Conservation (phyloP, 2,888 invertebrate species). For the Notodonta ziczac region DNA sequence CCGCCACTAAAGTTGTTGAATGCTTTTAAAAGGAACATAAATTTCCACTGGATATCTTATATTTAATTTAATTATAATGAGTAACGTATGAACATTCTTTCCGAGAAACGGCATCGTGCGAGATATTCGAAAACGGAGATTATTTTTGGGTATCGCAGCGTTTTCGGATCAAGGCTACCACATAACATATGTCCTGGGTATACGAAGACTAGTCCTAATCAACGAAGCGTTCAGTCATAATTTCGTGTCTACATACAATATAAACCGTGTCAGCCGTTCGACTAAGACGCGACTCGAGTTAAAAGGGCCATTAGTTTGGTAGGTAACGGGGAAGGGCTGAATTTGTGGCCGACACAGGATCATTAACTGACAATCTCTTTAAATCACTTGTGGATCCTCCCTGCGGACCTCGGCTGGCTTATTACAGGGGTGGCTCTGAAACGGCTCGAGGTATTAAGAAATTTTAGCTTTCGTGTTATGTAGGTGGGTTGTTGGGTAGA, state of each 20-base stretch:
- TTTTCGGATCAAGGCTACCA: background rate
- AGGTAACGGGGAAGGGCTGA: constrained; percentile 67
- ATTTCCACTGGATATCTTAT: constrained; percentile 15
- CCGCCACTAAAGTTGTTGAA: constrained; percentile 23
- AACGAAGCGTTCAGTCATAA: constrained; percentile 25
- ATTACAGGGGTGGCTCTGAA: constrained; percentile 66
- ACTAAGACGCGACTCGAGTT: constrained; percentile 34
- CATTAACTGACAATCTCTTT: constrained; percentile 81
- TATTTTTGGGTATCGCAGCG: background rate
- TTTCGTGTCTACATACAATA: constrained; percentile 28
- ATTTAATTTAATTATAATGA: constrained; percentile 16
- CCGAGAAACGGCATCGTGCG: constrained; percentile 11
- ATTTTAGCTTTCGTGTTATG: constrained; percentile 52
- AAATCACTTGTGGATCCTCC: constrained; percentile 79
- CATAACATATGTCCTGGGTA: background rate
- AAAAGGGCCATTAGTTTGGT: constrained; percentile 54
- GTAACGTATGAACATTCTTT: constrained; percentile 11
- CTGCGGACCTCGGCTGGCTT: constrained; percentile 60
- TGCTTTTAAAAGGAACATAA: constrained; percentile 16
- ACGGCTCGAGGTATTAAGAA: constrained; percentile 67
- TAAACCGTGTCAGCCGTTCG: constrained; percentile 18
- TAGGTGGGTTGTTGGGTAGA: background rate
- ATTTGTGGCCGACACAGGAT: constrained; percentile 71
- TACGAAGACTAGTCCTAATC: background rate
- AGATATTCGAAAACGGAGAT: background rate